Evolutionary conservation across 2,888 invertebrate species (phyloP).

Genomic region (Opisthograptis luteolata): DNA sequence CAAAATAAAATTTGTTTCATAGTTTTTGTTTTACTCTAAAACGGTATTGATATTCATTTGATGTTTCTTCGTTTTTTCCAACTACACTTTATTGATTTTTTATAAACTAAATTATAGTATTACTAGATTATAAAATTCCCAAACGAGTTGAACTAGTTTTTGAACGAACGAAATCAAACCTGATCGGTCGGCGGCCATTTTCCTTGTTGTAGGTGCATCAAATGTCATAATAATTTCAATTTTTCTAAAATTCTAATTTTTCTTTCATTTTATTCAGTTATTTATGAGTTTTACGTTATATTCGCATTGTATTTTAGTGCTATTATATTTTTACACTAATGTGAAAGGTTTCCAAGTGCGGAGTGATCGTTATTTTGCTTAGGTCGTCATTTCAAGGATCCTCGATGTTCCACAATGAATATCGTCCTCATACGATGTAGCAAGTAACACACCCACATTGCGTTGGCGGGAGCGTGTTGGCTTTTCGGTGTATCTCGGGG

Average conservation of each 20-base stretch:
- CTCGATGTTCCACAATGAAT: slow-evolving; percentile 76
- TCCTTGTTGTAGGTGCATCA: slow-evolving; percentile 84
- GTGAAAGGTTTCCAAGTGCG: slow-evolving; percentile 43
- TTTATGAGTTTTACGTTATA: slow-evolving; percentile 60
- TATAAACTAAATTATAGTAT: no score
- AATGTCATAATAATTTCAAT: slow-evolving; percentile 84
- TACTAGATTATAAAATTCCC: no score
- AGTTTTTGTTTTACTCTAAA: no score
- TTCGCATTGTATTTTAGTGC: slow-evolving; percentile 50
- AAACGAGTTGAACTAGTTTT: slow-evolving; percentile 29
- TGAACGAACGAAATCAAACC: slow-evolving; percentile 46
- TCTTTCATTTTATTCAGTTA: slow-evolving; percentile 73
- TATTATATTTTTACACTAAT: slow-evolving; percentile 52
- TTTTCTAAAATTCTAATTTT: slow-evolving; percentile 71
- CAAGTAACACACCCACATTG: slow-evolving; percentile 66
- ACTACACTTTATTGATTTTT: no score
- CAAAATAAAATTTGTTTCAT: no score
- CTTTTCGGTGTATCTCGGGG: slow-evolving; percentile 57
- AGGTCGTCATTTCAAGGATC: slow-evolving; percentile 77
- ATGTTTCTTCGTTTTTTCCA: no score
- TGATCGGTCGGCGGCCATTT: slow-evolving; percentile 75
- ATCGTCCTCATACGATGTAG: slow-evolving; percentile 75
- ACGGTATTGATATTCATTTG: no score
- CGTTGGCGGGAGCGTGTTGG: slow-evolving; percentile 42
- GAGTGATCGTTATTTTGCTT: slow-evolving; percentile 59